phyloP scores from a whole-genome alignment of 2,797 vertebrate species.

The Malacoraja senta region DNA sequence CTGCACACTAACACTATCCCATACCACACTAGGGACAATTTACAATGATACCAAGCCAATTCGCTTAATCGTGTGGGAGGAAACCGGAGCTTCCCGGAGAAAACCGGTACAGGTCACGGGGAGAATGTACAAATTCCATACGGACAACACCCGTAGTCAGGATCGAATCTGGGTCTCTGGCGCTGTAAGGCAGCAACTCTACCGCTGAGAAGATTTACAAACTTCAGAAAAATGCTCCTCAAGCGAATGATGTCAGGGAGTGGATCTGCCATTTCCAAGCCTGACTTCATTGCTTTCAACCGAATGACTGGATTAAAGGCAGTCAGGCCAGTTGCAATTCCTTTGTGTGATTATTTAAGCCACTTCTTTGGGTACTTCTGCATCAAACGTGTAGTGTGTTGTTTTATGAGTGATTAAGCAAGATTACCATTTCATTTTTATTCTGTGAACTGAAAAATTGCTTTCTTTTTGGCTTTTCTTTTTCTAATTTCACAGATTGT shows the following conservation, averaged over 20 bases:
- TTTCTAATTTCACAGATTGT: slow-evolving; percentile 32
- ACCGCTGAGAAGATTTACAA: background rate
- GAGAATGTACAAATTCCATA: too few species aligned
- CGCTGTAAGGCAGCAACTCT: too few species aligned
- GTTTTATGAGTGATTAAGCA: slow-evolving; percentile 37
- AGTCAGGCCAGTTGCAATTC: slow-evolving; percentile 11
- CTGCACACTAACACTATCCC: too few species aligned
- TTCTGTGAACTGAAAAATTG: slow-evolving; percentile 37
- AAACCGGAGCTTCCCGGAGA: too few species aligned
- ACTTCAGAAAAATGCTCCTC: background rate
- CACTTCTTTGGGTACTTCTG: slow-evolving; percentile 21
- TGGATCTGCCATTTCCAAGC: slow-evolving; percentile 14
- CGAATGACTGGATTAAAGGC: background rate
- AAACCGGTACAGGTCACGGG: too few species aligned
- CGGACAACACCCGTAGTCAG: too few species aligned
- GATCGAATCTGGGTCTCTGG: too few species aligned
- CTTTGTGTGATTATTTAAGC: slow-evolving; percentile 21
- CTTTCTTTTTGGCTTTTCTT: slow-evolving; percentile 28
- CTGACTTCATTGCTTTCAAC: background rate
- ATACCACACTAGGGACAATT: too few species aligned
- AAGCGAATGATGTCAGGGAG: slow-evolving; percentile 6
- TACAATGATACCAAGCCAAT: too few species aligned
- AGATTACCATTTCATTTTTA: slow-evolving; percentile 38
- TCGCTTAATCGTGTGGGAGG: too few species aligned
- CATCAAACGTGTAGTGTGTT: background rate